phyloP scores from a whole-genome alignment of 2,888 invertebrate species.

The Alviniconcha strummeri region DNA sequence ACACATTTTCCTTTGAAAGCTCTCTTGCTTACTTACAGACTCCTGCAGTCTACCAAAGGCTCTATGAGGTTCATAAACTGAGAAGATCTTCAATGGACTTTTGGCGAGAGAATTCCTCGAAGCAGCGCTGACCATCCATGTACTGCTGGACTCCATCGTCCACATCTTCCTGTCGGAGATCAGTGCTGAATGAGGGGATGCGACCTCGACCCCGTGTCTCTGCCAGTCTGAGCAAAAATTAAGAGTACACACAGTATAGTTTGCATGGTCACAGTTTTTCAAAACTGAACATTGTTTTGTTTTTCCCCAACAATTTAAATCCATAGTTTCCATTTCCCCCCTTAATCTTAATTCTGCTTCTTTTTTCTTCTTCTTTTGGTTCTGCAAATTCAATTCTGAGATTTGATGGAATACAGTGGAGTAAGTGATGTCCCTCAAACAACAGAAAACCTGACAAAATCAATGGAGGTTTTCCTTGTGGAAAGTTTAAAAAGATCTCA shows the following conservation, averaged over 20 bases:
- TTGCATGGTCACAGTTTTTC: too few species aligned
- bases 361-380: too few species aligned
- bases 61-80: constrained; percentile 46
- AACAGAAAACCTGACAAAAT: too few species aligned
- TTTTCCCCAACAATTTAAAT: too few species aligned
- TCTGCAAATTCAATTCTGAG: too few species aligned
- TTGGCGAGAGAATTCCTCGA: constrained; percentile 61
- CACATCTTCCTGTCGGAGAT: constrained; percentile 57
- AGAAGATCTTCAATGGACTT: constrained; percentile 64
- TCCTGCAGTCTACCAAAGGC: background rate
- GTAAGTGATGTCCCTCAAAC: too few species aligned
- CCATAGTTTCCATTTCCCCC: too few species aligned
- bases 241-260: background rate
- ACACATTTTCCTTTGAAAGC: background rate
- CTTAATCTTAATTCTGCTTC: too few species aligned
- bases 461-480: too few species aligned
- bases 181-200: constrained; percentile 52
- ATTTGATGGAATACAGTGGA: too few species aligned
- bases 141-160: constrained; percentile 64
- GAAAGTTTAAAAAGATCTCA: too few species aligned
- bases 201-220: constrained; percentile 53
- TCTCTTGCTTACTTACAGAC: background rate
- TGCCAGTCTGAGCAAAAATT: constrained; percentile 52
- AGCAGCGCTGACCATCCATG: constrained; percentile 57
- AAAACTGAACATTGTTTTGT: too few species aligned